These are phyloP conservation scores for Onthophagus taurus DNA, from an alignment of 1,140 invertebrate species.

Conservation along the genomic window DNA sequence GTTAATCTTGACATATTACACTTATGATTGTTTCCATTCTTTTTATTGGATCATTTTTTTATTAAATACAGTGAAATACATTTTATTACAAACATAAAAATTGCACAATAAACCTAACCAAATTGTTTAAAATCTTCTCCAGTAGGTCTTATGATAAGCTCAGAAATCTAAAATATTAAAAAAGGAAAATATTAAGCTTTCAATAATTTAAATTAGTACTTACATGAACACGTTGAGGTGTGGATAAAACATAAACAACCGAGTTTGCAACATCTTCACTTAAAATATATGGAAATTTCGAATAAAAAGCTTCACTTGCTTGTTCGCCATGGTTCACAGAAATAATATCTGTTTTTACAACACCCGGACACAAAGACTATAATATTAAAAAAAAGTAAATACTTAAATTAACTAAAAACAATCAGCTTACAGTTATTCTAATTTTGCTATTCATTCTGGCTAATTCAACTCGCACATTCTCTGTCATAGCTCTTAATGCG, in stretches of 20 bases:
- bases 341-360: conserved; percentile 47
- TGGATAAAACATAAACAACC: conserved; percentile 46
- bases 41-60: too few species aligned
- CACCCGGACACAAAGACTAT: conserved; percentile 49
- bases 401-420: not conserved
- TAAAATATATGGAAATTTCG: conserved; percentile 33
- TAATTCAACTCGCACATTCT: conserved; percentile 41
- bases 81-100: too few species aligned
- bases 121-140: too few species aligned
- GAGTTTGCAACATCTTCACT: conserved; percentile 46
- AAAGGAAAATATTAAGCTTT: not conserved
- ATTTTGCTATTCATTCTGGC: conserved; percentile 37
- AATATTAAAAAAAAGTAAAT: not conserved
- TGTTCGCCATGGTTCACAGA: conserved; percentile 18
- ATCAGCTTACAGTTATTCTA: conserved; percentile 38
- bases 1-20: too few species aligned
- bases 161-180: not conserved
- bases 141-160: not conserved
- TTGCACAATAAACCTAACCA: too few species aligned
- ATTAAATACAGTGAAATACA: too few species aligned
- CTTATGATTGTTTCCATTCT: too few species aligned
- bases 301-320: conserved; percentile 22
- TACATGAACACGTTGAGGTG: conserved; percentile 52
- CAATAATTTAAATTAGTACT: not conserved
- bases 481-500: conserved; percentile 39